Base-by-base conservation (phyloP, 2,113 vertebrate genomes). In the Erpornis zantholeuca region DNA sequence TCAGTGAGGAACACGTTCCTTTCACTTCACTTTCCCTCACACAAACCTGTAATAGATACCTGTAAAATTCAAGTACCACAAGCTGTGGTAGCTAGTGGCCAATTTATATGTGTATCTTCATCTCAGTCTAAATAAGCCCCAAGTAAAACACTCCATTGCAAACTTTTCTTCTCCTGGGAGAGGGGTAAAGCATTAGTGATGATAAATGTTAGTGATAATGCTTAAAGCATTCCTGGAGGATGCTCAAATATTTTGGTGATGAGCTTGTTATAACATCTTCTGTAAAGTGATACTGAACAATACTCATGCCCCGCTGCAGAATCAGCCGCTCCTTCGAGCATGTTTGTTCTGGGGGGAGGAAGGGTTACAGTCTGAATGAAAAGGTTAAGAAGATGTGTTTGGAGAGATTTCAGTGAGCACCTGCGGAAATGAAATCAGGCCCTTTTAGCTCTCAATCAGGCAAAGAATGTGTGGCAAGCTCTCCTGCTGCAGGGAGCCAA, bases 381-480 rank as follows among this genome's bases (percentile, higher is more conserved):
- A 96, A 97, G 96, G 94, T 95, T 97, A 96, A 96, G 94, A 95
- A 93, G 90, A 94, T 82, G 94, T 56, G 28, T 96, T 94, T 96
- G 92, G 12, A 95, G 92, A 92, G 90, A 94, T 86, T 95, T 94
- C 88, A 88, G 82, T 24, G 90, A 96, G 92, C 96, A 97, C 96
- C 96, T 96, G 93, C 94, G 85, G 94, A 96, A 97, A 92, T 95
- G 90, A 97, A 95, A 96, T 92, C 92, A 96, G 96, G 73, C 85
- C 72, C 60, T 97, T 94, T 78, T 93, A 94, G 80, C 94, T 97
- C 96, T 96, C 96, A 93, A 93, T 95, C 93, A 96, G 95, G 65
- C 76, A 84, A 88, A 94, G 93, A 93, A 94, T 73, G 31, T 81
- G 72, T 92, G 85, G 93, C 94, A 96, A 93, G 82, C 93, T 95